These are phyloP conservation scores for Crossocerus cetratus DNA, from an alignment of 2,888 invertebrate species.

Conservation along the genomic window DNA sequence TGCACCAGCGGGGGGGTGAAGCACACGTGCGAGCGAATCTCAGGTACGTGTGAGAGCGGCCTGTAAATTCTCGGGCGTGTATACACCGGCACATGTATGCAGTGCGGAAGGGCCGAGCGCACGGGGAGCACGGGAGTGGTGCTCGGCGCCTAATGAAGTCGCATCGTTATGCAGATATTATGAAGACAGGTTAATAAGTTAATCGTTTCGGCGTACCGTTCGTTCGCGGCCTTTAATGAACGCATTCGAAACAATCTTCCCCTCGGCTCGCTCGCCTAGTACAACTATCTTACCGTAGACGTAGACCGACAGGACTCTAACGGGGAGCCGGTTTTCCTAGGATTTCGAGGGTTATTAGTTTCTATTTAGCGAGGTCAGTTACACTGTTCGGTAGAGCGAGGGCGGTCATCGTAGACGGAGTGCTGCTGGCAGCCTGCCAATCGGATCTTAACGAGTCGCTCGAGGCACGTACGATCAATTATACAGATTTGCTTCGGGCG, in stretches of 20 bases:
- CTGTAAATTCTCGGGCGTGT: slow-evolving; percentile 11
- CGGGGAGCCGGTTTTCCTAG: too few relatives aligned
- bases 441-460: slow-evolving; percentile 35
- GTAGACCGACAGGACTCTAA: too few relatives aligned
- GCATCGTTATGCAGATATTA: slow-evolving; percentile 64
- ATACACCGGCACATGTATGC: not conserved
- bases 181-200: slow-evolving; percentile 65
- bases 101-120: not conserved
- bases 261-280: slow-evolving; percentile 12
- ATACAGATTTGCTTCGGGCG: slow-evolving; percentile 34
- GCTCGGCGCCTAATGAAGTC: slow-evolving; percentile 59
- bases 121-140: slow-evolving; percentile 13
- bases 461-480: slow-evolving; percentile 39
- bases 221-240: slow-evolving; percentile 47
- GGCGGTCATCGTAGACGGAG: too few relatives aligned
- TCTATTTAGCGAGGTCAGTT: too few relatives aligned
- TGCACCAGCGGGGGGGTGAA: too few relatives aligned
- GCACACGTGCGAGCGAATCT: slow-evolving; percentile 18
- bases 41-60: slow-evolving; percentile 18
- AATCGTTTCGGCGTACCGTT: slow-evolving; percentile 48
- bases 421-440: slow-evolving; percentile 14
- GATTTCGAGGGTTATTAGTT: too few relatives aligned
- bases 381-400: too few relatives aligned
- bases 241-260: slow-evolving; percentile 29
- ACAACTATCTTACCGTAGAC: too few relatives aligned